Evolutionary conservation across 2,113 vertebrate species (phyloP), one percentile per base, ranked within the genome.

Genomic region (Erythrocercus mccallii): DNA sequence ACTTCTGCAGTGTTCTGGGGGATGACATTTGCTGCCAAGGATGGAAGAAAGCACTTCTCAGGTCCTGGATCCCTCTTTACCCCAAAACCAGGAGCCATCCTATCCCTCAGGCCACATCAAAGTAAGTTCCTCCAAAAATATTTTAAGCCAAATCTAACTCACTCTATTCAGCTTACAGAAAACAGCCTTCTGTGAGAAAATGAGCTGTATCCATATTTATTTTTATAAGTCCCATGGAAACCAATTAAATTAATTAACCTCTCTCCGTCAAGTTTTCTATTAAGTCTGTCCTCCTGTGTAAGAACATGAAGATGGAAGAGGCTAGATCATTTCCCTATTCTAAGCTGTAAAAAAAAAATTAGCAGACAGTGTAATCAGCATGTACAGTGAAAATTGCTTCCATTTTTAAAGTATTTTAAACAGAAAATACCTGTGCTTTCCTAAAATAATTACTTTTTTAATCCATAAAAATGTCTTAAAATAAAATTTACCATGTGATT

Each of bases 161-260:
- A 56, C 27, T 61, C 62, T 14, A 38, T 7, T 11, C 47, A 8
- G 27, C 38, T 73, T 66, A 61, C 0, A 90, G 33, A 80, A 92
- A 88, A 91, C 11, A 58, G 22, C 3, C 38, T 83, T 86, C 53
- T 31, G 28, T 33, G 22, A 66, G 31, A 82, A 91, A 83, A 61
- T 47, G 6, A 94, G 64, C 33, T 80, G 57, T 65, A 81, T 61
- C 50, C 42, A 47, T 84, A 79, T 79, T 93, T 90, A 53, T 92
- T 93, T 81, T 73, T 60, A 5, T 40, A 91, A 94, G n/a, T 86
- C 87, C 85, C 92, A 86, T 0, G 3, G 88, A 95, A 96, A 94
- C 60, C 83, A 95, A 96, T 96, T 95, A 95, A 88, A 78, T 73
- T 86, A 85, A 95, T 92, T 94, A 95, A 88, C 68, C 47, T 88